phyloP scores from a whole-genome alignment of 2,113 vertebrate species.

The Leiothrix lutea region DNA sequence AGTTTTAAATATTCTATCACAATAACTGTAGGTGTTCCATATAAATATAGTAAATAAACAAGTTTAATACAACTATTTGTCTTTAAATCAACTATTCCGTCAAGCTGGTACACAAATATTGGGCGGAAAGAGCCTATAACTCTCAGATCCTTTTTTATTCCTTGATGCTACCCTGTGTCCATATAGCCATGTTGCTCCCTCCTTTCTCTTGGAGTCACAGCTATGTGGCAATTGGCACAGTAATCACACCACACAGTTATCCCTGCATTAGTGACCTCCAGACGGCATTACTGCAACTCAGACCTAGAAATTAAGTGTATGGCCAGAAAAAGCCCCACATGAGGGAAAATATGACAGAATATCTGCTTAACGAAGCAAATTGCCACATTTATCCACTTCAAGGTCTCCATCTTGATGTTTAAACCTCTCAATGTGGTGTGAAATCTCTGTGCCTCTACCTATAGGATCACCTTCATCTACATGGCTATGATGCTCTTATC shows the following conservation, averaged over 20 bases:
- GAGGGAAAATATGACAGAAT: background rate
- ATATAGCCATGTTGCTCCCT: background rate
- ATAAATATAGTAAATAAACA: background rate
- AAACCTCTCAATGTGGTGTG: slow-evolving; percentile 24
- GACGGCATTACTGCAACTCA: slow-evolving; percentile 35
- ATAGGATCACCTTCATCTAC: background rate
- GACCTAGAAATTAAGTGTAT: slow-evolving; percentile 14
- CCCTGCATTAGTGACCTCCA: slow-evolving; percentile 61
- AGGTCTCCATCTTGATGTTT: slow-evolving; percentile 26
- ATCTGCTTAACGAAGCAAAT: slow-evolving; percentile 27
- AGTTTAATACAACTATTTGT: background rate
- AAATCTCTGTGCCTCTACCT: background rate
- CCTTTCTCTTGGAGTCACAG: slow-evolving; percentile 4
- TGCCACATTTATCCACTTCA: slow-evolving; percentile 45
- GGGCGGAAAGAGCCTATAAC: background rate
- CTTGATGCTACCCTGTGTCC: background rate
- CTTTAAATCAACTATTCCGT: background rate
- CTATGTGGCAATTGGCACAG: background rate
- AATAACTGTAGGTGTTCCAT: background rate
- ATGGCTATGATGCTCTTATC: background rate
- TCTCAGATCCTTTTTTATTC: background rate
- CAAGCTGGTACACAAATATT: background rate
- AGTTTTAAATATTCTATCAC: background rate
- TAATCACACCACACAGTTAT: slow-evolving; percentile 45
- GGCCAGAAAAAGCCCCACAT: slow-evolving; percentile 16